Evolutionary conservation across 2,797 vertebrate species (phyloP).

Genomic region (Cynopterus sphinx): DNA sequence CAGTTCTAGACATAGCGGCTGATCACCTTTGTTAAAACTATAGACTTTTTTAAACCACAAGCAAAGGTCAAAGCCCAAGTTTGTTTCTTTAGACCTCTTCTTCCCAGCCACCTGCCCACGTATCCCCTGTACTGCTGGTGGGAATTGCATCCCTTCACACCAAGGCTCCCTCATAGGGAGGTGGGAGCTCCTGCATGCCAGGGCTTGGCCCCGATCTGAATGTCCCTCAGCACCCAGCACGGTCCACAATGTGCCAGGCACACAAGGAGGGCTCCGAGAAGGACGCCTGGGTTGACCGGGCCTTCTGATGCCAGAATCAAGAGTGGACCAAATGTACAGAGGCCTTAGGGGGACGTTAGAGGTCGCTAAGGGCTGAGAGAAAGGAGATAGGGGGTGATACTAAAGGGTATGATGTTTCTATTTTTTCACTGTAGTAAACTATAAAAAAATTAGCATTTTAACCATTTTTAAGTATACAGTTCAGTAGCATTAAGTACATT

Average conservation of each 20-base stretch:
- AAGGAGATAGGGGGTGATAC: not conserved
- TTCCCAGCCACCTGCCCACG: not conserved
- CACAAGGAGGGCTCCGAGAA: not conserved
- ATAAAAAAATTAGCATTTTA: not conserved
- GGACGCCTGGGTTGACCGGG: not conserved
- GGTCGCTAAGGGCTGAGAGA: not conserved
- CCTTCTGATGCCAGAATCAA: not conserved
- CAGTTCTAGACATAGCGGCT: not conserved
- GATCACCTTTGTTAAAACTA: not conserved
- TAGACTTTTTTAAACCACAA: not conserved
- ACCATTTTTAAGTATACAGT: not conserved
- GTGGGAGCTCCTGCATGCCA: not conserved
- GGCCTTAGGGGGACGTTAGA: too few species aligned
- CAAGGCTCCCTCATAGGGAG: not conserved
- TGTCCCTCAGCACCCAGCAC: not conserved
- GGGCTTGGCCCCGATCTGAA: not conserved
- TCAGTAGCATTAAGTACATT: not conserved
- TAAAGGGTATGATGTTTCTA: not conserved
- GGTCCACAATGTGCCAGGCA: not conserved
- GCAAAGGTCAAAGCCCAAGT: not conserved
- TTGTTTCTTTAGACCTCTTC: not conserved
- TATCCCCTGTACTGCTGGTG: accelerated
- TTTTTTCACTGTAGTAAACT: not conserved
- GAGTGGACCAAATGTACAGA: too few species aligned
- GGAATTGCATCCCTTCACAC: not conserved